Base-by-base conservation (phyloP, 2,888 invertebrate genomes). In the Dilophus febrilis region DNA sequence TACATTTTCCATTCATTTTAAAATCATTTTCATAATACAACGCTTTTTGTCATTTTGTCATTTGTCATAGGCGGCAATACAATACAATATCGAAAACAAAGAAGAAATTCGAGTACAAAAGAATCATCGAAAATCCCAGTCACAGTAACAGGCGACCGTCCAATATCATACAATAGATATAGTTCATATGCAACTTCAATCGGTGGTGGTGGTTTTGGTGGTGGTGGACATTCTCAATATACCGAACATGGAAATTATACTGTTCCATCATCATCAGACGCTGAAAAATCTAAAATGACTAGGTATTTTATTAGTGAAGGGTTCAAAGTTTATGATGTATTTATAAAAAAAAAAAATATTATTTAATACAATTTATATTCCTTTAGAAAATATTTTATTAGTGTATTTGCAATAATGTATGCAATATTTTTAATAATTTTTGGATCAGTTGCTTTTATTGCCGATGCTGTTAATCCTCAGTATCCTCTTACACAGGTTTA, bases 371-470 rank as follows among this genome's bases (percentile, higher is more conserved):
- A n/a, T 14, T 35, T 27, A n/a, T 33, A 14, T 14, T 27, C 10
- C n/a, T 19, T 6, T 64, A 77, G 77, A 47, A 65, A 66, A 50
- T 70, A 71, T 50, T 52, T 75, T 45, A 68, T 74, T 4, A 63
- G 69, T 37, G 70, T 74, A 39, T 55, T 73, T 47, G 78, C 79
- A 53, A 69, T 72, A 44, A 70, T 77, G 50, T 81, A 81, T 50
- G 77, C 76, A 32, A 67, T 79, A 45, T 65, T 78, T 47, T 55
- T 80, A 44, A 68, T 80, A 4, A 74, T 77, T 18, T 56, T 77
- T 19, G 80, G 80, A 26, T 48, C 73, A 7, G 71, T 79, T 3
- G 64, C 79, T 28, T 75, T 76, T 49, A 54, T 76, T 26, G 67
- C 69, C 36, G 76, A 78, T 51, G 60, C 73, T 35, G 63, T 76